phyloP scores from a whole-genome alignment of 1,140 invertebrate species.

The Akabosia matsudoensis region DNA sequence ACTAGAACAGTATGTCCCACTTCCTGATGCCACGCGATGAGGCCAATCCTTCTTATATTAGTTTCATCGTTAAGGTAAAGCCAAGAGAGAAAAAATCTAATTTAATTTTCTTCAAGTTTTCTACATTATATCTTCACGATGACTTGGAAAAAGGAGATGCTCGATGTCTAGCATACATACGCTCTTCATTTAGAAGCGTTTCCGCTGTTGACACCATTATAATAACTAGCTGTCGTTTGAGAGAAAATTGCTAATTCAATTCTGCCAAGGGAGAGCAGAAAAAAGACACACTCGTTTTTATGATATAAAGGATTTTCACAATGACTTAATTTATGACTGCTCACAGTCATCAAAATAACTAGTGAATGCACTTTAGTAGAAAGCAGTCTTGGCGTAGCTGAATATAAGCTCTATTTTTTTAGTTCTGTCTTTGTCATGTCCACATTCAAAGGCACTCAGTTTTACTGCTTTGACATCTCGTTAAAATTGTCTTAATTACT shows the following conservation, averaged over 20 bases:
- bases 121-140: neutral
- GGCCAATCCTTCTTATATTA: too few species aligned
- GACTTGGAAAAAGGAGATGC: neutral
- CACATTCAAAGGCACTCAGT: too few species aligned
- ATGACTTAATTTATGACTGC: constrained; percentile 12
- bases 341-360: neutral
- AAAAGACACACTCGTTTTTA: neutral
- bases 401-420: too few species aligned
- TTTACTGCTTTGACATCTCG: too few species aligned
- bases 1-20: neutral
- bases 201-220: neutral
- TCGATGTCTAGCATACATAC: neutral
- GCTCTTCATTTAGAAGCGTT: neutral
- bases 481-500: too few species aligned
- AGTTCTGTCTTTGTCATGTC: too few species aligned
- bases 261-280: neutral
- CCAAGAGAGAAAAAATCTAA: neutral
- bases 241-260: constrained; percentile 21
- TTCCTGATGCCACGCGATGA: too few species aligned
- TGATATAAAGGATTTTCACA: neutral
- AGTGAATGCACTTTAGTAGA: too few species aligned
- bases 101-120: neutral
- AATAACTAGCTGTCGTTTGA: too few species aligned
- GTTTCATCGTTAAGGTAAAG: too few species aligned
- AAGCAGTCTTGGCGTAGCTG: too few species aligned